Evolutionary conservation across 1,140 invertebrate species (phyloP).

Genomic region (Daktulosphaira vitifoliae): DNA sequence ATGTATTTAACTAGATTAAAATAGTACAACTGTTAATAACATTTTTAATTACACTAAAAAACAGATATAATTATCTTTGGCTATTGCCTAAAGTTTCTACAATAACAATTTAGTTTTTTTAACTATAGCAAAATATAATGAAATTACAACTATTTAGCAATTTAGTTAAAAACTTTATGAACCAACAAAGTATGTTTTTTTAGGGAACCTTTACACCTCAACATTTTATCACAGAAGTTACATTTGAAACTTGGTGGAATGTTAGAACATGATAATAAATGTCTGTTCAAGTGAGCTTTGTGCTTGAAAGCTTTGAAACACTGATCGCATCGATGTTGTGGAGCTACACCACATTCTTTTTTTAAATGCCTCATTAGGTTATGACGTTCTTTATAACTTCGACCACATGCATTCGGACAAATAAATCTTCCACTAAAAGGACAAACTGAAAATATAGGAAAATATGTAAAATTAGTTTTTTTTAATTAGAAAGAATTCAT

Average conservation of each 20-base stretch:
- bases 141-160: too few species aligned
- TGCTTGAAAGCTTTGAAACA: slow-evolving; percentile 42
- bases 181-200: slow-evolving; percentile 6
- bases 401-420: slow-evolving; percentile 42
- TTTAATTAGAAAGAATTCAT: too few species aligned
- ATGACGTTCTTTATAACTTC: slow-evolving; percentile 47
- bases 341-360: slow-evolving; percentile 48
- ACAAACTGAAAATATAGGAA: slow-evolving; percentile 23
- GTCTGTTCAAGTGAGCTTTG: slow-evolving; percentile 39
- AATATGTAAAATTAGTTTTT: background rate
- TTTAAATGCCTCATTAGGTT: slow-evolving; percentile 47
- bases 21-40: too few species aligned
- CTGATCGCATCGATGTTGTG: slow-evolving; percentile 40
- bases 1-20: too few species aligned
- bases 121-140: too few species aligned
- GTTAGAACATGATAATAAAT: slow-evolving; percentile 35
- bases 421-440: slow-evolving; percentile 39
- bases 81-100: too few species aligned
- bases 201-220: slow-evolving; percentile 3
- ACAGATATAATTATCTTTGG: too few species aligned
- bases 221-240: background rate
- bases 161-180: background rate
- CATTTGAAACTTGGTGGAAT: slow-evolving; percentile 3
- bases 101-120: too few species aligned
- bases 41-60: too few species aligned